phyloP scores from a whole-genome alignment of 2,113 vertebrate genomes.

The Brienomyrus brachyistius region DNA sequence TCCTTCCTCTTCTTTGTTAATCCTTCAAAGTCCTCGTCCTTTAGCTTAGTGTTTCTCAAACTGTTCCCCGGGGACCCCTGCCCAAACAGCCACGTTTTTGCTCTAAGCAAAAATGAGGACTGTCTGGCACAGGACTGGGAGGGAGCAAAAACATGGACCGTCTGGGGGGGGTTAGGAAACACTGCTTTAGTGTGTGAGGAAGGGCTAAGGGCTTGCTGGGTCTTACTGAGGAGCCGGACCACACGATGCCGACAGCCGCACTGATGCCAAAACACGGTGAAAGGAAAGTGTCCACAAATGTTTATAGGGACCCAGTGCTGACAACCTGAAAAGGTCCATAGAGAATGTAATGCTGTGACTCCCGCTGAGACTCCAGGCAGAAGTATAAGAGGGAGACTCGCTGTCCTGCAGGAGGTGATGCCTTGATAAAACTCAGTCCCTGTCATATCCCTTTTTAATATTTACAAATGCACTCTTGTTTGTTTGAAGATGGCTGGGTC shows the following conservation, averaged over 20 bases:
- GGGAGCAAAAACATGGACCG: neutral
- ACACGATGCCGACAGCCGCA: neutral
- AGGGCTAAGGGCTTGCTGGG: neutral
- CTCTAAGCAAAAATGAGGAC: neutral
- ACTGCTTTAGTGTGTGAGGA: neutral
- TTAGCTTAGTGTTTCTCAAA: neutral
- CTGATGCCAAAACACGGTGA: slow-evolving; percentile 6
- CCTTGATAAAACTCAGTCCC: neutral
- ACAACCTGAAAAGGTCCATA: slow-evolving; percentile 8
- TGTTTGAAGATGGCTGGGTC: neutral
- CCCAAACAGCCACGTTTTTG: neutral
- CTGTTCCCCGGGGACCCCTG: neutral
- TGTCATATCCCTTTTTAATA: neutral
- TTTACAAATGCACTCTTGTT: neutral
- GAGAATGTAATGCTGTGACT: neutral
- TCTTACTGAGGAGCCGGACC: neutral
- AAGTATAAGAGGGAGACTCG: neutral
- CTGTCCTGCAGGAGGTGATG: neutral
- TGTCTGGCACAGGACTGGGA: neutral
- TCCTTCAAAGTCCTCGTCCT: neutral
- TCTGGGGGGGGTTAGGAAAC: neutral
- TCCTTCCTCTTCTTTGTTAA: neutral
- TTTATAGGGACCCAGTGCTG: neutral
- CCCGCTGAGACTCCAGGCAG: neutral
- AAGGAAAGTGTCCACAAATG: neutral